Conservation (phyloP, 1,140 invertebrate genomes). For the Muscidifurax raptorellus region DNA sequence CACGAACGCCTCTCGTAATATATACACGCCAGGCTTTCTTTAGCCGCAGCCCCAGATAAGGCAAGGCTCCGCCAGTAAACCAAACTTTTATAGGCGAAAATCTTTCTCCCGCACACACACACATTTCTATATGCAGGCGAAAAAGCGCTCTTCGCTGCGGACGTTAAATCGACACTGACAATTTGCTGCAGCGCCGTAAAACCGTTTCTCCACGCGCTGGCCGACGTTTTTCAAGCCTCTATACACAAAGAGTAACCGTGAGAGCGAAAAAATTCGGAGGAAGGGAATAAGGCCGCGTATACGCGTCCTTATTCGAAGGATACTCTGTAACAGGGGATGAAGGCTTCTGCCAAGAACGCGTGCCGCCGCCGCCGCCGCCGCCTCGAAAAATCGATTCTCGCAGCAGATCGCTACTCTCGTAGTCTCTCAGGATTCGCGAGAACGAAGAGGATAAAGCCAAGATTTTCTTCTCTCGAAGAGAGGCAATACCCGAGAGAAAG, state of each 20-base stretch:
- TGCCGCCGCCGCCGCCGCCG: too few relatives aligned
- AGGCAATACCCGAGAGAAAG: background rate
- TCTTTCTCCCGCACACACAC: background rate
- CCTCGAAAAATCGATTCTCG: background rate
- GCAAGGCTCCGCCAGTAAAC: background rate
- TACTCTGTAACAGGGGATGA: background rate
- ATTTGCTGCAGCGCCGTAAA: constrained; percentile 27
- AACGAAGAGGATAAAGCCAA: background rate
- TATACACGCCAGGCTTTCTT: background rate
- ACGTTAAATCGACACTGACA: constrained; percentile 10
- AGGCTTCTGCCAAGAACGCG: background rate
- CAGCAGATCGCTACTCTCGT: background rate
- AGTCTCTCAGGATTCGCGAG: background rate
- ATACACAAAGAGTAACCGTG: background rate
- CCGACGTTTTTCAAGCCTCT: constrained; percentile 12
- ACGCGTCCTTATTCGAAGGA: background rate
- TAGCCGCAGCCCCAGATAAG: background rate
- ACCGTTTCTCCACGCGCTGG: background rate
- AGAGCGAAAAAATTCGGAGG: background rate
- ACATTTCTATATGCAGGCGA: background rate
- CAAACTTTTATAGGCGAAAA: background rate
- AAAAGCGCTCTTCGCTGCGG: background rate
- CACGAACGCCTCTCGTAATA: background rate
- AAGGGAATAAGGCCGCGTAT: background rate
- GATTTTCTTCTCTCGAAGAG: background rate